phyloP scores from a whole-genome alignment of 1,140 invertebrate genomes.

The Drosophila aff. region DNA sequence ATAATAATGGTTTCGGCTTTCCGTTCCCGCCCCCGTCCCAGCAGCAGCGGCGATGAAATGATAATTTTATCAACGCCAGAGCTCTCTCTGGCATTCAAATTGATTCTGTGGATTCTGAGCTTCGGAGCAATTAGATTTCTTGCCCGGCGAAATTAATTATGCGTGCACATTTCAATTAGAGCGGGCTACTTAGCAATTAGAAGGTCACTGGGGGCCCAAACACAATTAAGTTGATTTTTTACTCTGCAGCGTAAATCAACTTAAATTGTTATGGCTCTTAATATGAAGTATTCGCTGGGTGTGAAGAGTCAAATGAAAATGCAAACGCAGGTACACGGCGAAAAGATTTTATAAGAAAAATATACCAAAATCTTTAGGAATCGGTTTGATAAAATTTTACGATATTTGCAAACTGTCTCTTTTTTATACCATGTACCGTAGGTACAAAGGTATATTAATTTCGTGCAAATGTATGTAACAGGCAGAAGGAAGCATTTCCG shows the following conservation, averaged over 20 bases:
- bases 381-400: too few species aligned
- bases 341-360: not conserved
- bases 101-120: constrained; percentile 48
- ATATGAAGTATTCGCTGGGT: constrained; percentile 58
- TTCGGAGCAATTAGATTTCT: constrained; percentile 56
- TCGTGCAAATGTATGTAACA: too few species aligned
- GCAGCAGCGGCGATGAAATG: constrained; percentile 18
- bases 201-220: constrained; percentile 38
- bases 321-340: constrained; percentile 7
- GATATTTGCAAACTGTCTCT: not conserved
- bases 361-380: not conserved
- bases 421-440: too few species aligned
- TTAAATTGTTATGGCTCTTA: constrained; percentile 58
- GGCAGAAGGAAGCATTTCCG: too few species aligned
- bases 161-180: constrained; percentile 72
- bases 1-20: constrained; percentile 53
- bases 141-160: constrained; percentile 68
- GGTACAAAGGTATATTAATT: too few species aligned
- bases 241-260: constrained; percentile 62
- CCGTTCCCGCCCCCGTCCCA: not conserved
- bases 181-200: constrained; percentile 45
- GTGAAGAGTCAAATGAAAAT: constrained; percentile 38
- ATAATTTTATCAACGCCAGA: constrained; percentile 54
- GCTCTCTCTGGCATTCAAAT: constrained; percentile 47
- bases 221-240: constrained; percentile 51